A percentile compares a stretch with the other conserved stretches of the same genome.
Conservation (phyloP, 2,113 vertebrate species). For the Leiothrix lutea region DNA sequence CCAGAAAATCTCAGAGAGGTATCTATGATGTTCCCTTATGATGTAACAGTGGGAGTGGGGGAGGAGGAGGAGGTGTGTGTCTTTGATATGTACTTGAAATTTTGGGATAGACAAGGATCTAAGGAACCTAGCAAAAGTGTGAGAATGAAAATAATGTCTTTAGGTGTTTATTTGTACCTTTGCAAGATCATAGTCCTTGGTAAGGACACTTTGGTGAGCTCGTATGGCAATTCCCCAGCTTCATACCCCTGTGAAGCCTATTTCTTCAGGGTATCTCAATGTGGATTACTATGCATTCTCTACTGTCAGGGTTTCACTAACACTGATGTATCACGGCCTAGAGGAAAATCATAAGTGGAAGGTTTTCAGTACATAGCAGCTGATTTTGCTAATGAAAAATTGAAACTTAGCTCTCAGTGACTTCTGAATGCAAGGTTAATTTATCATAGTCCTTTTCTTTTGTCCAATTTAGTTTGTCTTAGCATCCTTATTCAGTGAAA, state of each 20-base stretch:
- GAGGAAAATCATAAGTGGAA: not conserved
- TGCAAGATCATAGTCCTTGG: not conserved
- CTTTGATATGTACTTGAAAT: not conserved
- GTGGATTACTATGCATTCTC: not conserved
- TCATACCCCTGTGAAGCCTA: not conserved
- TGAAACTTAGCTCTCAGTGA: not conserved
- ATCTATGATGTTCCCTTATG: not conserved
- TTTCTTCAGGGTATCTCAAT: not conserved
- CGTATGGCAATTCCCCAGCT: not conserved
- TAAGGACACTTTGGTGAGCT: not conserved
- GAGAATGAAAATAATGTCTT: not conserved
- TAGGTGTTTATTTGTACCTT: not conserved
- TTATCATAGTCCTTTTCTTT: not conserved
- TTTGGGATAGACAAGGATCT: not conserved
- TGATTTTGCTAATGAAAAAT: not conserved
- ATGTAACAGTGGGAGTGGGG: not conserved
- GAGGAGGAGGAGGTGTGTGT: fast-evolving
- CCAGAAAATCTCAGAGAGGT: not conserved
- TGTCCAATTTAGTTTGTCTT: not conserved
- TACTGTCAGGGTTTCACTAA: not conserved
- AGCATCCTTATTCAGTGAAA: not conserved
- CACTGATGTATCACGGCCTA: not conserved
- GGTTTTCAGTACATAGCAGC: not conserved
- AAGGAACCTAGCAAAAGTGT: not conserved
- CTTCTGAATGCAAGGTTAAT: not conserved